phyloP scores from a whole-genome alignment of 1,140 invertebrate genomes.

The Zophobas atratus region DNA sequence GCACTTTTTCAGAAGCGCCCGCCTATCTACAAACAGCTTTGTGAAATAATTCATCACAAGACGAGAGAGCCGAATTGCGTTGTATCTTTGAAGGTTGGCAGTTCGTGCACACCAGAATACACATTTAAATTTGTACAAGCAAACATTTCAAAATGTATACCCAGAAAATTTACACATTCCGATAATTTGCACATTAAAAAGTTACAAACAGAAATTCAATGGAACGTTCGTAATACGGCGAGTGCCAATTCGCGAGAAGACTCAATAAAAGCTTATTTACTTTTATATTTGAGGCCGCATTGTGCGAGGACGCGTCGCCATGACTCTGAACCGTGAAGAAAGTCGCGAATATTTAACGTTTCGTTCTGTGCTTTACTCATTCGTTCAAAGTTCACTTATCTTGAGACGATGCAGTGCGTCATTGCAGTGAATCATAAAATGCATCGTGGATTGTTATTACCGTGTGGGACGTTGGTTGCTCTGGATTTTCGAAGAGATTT shows the following conservation, averaged over 20 bases:
- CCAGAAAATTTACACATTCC: constrained; percentile 47
- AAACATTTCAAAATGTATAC: constrained; percentile 49
- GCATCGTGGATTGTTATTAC: not conserved
- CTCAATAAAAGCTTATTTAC: constrained; percentile 19
- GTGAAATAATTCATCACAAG: constrained; percentile 34
- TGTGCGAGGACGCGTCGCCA: too few species aligned
- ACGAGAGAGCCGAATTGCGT: constrained; percentile 39
- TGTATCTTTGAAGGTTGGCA: constrained; percentile 47
- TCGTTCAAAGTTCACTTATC: not conserved
- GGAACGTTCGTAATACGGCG: constrained; percentile 6
- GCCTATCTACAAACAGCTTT: constrained; percentile 7
- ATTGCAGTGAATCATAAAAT: constrained; percentile 11
- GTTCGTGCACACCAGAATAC: constrained; percentile 47
- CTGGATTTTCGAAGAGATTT: too few species aligned
- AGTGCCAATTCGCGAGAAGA: not conserved
- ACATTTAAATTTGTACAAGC: constrained; percentile 49
- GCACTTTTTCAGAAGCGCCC: too few species aligned
- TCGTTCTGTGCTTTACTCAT: not conserved
- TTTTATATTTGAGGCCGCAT: not conserved
- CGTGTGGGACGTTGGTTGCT: too few species aligned
- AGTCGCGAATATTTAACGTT: not conserved
- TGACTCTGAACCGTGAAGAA: not conserved
- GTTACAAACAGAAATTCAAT: constrained; percentile 38
- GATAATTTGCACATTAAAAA: constrained; percentile 46
- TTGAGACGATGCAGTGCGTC: not conserved